Percentiles rank a stretch among this genome's conserved stretches.
Conservation (phyloP, 2,113 vertebrate genomes). For the Corythornis cristatus region DNA sequence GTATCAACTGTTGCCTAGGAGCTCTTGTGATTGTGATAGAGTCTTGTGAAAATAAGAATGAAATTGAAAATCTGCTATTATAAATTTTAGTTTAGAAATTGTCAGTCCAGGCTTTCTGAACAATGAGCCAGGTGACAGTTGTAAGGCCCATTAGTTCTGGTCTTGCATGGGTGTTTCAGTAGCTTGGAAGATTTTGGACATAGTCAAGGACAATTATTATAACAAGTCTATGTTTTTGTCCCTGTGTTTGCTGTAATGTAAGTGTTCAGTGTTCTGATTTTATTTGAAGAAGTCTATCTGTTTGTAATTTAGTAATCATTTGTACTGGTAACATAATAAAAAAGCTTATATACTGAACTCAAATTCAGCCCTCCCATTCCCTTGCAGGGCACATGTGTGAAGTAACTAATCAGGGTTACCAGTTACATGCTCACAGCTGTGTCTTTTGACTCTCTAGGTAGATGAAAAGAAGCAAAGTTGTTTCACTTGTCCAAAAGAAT, state of each 20-base stretch:
- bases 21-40: neutral
- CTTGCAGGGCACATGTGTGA: neutral
- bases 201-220: neutral
- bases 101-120: neutral
- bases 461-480: slow-evolving; percentile 17
- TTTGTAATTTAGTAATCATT: neutral
- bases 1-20: neutral
- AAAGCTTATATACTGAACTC: neutral
- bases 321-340: neutral
- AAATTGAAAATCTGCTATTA: neutral
- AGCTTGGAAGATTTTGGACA: neutral
- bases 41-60: neutral
- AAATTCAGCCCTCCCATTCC: neutral
- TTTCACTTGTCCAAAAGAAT: slow-evolving; percentile 40
- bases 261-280: neutral
- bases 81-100: neutral
- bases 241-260: neutral
- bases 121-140: neutral
- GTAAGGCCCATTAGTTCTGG: neutral
- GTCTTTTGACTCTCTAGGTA: slow-evolving; percentile 56
- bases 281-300: neutral
- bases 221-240: neutral
- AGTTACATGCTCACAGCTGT: neutral
- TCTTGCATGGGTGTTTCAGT: neutral
- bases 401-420: neutral